These are phyloP conservation scores for Antennarius maculatus DNA, from an alignment of 2,797 vertebrate genomes.

Conservation along the genomic window DNA sequence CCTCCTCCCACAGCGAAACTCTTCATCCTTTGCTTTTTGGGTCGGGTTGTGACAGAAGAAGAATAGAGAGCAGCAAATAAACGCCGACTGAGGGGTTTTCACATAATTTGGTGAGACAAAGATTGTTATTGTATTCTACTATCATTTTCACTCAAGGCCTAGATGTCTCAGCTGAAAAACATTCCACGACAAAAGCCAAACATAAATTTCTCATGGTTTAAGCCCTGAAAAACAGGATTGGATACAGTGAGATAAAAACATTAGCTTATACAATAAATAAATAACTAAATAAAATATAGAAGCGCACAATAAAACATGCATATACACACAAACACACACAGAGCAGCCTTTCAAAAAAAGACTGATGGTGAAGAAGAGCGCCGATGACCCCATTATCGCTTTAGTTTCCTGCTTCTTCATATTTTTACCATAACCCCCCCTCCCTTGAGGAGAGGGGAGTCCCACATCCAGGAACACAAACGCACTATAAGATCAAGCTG, in stretches of 20 bases:
- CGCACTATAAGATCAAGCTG: conserved; percentile 36
- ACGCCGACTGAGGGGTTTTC: conserved; percentile 56
- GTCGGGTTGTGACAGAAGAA: conserved; percentile 40
- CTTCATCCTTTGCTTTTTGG: conserved; percentile 51
- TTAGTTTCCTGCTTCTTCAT: conserved; percentile 49
- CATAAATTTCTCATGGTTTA: conserved; percentile 55
- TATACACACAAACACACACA: neutral
- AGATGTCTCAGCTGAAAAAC: conserved; percentile 46
- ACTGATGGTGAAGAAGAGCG: conserved; percentile 35
- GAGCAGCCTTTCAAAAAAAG: conserved; percentile 39
- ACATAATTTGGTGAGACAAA: conserved; percentile 70
- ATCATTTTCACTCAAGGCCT: conserved; percentile 60
- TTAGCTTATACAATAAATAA: conserved; percentile 56
- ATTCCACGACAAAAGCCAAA: conserved; percentile 37
- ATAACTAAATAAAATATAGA: conserved; percentile 24
- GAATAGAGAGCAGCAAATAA: conserved; percentile 45
- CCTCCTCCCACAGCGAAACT: conserved; percentile 37
- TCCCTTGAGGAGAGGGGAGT: conserved; percentile 40
- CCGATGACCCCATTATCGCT: conserved; percentile 49
- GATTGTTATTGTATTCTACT: conserved; percentile 58
- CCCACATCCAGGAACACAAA: conserved; percentile 40
- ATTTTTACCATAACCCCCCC: conserved; percentile 29
- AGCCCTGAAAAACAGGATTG: conserved; percentile 59
- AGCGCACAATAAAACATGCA: conserved; percentile 19
- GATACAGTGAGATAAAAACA: conserved; percentile 71